These are phyloP conservation scores for Galbula dea DNA, from an alignment of 2,113 vertebrate genomes.

Conservation along the genomic window DNA sequence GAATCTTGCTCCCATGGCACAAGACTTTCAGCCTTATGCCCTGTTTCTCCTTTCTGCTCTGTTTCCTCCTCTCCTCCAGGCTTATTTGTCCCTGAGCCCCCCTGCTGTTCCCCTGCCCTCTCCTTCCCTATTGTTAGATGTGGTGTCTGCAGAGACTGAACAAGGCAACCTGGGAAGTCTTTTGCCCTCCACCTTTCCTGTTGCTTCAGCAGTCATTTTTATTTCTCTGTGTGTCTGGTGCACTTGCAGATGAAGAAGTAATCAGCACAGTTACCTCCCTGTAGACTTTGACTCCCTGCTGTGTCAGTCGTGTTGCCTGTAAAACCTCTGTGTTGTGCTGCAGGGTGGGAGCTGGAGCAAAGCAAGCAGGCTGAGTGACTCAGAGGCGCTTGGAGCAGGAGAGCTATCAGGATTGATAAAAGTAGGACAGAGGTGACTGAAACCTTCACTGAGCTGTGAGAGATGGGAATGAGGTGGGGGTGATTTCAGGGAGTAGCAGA, in stretches of 20 bases:
- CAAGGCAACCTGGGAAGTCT: background rate
- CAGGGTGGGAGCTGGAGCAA: background rate
- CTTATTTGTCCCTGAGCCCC: background rate
- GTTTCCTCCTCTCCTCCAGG: background rate
- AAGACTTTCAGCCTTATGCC: background rate
- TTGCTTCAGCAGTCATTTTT: constrained; percentile 5
- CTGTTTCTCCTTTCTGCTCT: background rate
- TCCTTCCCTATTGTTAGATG: background rate
- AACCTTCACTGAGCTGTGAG: fast-evolving
- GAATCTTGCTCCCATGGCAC: background rate
- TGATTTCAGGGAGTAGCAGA: background rate
- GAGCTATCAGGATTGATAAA: background rate
- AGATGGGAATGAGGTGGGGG: background rate
- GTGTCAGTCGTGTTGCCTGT: background rate
- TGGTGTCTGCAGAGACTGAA: background rate
- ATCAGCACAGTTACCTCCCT: background rate
- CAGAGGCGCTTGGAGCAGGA: background rate
- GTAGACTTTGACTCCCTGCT: background rate
- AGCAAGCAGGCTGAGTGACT: background rate
- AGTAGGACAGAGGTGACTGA: background rate
- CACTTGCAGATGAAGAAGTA: background rate
- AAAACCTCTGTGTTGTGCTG: background rate
- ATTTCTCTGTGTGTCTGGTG: background rate
- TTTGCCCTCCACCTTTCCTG: background rate
- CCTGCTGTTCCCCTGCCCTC: background rate